phyloP scores from a whole-genome alignment of 2,797 vertebrate species.

The Sebastes oblongus region DNA sequence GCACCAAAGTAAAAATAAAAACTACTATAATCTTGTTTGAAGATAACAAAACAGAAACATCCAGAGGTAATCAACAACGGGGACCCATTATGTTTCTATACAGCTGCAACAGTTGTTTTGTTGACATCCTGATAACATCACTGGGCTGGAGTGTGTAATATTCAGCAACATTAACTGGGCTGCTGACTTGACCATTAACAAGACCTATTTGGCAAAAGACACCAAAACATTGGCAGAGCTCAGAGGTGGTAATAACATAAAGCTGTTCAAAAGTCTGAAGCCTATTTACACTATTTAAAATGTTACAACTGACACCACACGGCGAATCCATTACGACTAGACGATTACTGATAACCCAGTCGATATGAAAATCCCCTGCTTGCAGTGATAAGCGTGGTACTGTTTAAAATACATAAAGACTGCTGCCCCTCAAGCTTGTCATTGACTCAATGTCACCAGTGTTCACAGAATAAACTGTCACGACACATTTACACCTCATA shows the following conservation, averaged over 20 bases:
- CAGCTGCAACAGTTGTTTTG: neutral
- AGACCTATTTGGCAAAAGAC: conserved; percentile 9
- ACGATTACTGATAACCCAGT: neutral
- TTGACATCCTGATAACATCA: neutral
- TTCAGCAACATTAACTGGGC: neutral
- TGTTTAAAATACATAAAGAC: neutral
- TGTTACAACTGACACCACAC: neutral
- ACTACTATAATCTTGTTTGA: too few relatives aligned
- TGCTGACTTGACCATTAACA: conserved; percentile 12
- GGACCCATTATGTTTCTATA: neutral
- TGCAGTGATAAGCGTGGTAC: neutral
- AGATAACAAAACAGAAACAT: neutral
- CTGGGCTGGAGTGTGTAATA: neutral
- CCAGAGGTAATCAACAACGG: neutral
- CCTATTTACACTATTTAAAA: neutral
- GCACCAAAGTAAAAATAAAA: too few relatives aligned
- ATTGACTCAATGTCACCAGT: neutral
- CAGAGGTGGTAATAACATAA: neutral
- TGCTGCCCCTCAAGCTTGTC: neutral
- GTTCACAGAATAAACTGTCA: neutral
- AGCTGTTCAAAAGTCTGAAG: neutral
- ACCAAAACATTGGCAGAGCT: conserved; percentile 5
- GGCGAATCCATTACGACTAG: neutral
- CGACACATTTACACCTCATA: neutral
- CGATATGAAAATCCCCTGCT: neutral